A percentile compares a stretch with the other conserved stretches of the same genome.
phyloP scores from a whole-genome alignment of 2,888 invertebrate species.

The Agriotes lineatus region DNA sequence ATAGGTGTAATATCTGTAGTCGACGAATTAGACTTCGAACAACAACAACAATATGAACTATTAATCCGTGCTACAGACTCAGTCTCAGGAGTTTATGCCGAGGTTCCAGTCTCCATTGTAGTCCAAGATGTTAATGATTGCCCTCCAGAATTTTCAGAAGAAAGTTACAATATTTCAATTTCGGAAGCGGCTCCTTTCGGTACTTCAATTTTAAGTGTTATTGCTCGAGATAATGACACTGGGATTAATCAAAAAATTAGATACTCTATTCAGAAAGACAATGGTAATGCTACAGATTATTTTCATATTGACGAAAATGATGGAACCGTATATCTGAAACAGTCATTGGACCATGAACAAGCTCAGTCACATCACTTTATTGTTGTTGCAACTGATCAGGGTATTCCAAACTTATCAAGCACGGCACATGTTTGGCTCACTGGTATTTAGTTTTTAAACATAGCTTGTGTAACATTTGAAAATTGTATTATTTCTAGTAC shows the following conservation, averaged over 20 bases:
- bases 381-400: constrained; percentile 85
- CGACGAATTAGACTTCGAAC: constrained; percentile 90
- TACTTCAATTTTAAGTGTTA: constrained; percentile 77
- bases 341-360: constrained; percentile 85
- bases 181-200: constrained; percentile 87
- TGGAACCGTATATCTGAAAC: constrained; percentile 83
- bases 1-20: constrained; percentile 89
- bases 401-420: constrained; percentile 84
- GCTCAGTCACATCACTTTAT: constrained; percentile 81
- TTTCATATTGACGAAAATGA: constrained; percentile 84
- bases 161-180: constrained; percentile 84
- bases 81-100: constrained; percentile 88
- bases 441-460: constrained; percentile 67
- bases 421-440: constrained; percentile 87
- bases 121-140: constrained; percentile 93
- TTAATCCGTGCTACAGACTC: constrained; percentile 91
- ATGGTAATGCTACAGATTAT: constrained; percentile 72
- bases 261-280: constrained; percentile 78
- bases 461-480: too few species aligned
- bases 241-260: constrained; percentile 66
- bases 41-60: constrained; percentile 80
- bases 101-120: constrained; percentile 84
- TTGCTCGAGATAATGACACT: constrained; percentile 83
- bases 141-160: constrained; percentile 84
- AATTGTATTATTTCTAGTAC: constrained; percentile 73